Percentiles rank a stretch among this genome's conserved stretches.
Conservation (phyloP, 2,888 invertebrate genomes). For the Meloe dianella region DNA sequence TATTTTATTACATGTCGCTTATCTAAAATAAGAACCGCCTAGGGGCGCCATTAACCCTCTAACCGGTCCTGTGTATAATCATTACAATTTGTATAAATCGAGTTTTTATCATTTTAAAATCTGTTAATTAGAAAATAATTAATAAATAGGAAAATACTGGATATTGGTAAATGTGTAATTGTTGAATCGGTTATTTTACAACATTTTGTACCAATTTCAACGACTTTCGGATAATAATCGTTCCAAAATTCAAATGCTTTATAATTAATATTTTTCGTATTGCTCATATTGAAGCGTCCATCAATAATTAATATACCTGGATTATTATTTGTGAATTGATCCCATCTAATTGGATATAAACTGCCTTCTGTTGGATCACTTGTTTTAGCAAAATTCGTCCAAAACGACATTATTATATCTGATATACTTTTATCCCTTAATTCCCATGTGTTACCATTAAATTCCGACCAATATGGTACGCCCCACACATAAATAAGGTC, state of each 20-base stretch:
- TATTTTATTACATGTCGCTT: no score
- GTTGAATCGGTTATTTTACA: constrained; percentile 65
- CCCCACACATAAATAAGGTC: constrained; percentile 85
- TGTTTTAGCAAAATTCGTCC: constrained; percentile 78
- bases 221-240: constrained; percentile 78
- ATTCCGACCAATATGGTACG: constrained; percentile 73
- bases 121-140: not conserved
- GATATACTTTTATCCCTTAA: constrained; percentile 77
- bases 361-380: constrained; percentile 74
- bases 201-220: constrained; percentile 75
- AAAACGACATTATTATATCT: constrained; percentile 80
- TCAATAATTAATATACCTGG: constrained; percentile 78
- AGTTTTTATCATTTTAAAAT: not conserved
- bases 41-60: no score
- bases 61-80: no score
- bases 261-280: constrained; percentile 71
- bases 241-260: constrained; percentile 85
- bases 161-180: not conserved
- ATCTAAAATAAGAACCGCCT: no score
- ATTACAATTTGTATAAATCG: not conserved
- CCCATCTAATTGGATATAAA: constrained; percentile 77
- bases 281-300: constrained; percentile 78
- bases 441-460: constrained; percentile 73
- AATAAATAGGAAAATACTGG: not conserved
- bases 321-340: constrained; percentile 69